Evolutionary conservation across 1,140 invertebrate species (phyloP).

Genomic region (Drosophila busckii): DNA sequence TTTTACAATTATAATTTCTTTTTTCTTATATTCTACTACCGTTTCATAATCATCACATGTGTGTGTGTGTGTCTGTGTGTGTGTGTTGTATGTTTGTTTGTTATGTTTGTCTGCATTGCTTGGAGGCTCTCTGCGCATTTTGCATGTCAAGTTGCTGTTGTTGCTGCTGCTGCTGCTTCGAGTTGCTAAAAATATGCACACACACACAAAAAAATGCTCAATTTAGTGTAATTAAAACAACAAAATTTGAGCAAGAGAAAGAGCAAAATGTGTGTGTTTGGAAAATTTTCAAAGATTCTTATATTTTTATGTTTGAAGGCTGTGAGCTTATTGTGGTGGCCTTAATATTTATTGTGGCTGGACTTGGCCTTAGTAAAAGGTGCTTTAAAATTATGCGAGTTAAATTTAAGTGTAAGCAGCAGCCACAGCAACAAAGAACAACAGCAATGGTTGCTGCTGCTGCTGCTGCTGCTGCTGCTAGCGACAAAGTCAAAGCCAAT

Average conservation of each 20-base stretch:
- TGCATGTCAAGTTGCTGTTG: slow-evolving; percentile 28
- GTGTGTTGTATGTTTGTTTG: slow-evolving; percentile 21
- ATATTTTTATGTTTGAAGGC: no score
- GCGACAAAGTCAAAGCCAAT: slow-evolving; percentile 60
- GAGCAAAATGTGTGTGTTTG: no score
- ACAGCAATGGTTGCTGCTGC: slow-evolving; percentile 4
- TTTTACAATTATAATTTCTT: slow-evolving; percentile 6
- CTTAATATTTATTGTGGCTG: no score
- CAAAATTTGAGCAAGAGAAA: no score
- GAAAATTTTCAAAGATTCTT: no score
- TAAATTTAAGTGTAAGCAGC: no score
- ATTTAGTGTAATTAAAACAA: no score
- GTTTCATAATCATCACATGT: slow-evolving; percentile 61
- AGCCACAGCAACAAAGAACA: neutral
- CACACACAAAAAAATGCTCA: neutral
- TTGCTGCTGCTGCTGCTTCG: slow-evolving; percentile 6
- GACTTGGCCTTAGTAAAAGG: no score
- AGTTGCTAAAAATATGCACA: slow-evolving; percentile 36
- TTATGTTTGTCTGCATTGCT: slow-evolving; percentile 43
- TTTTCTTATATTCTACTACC: slow-evolving; percentile 15
- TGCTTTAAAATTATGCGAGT: no score
- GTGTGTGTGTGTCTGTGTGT: slow-evolving; percentile 25
- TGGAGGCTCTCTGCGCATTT: slow-evolving; percentile 54
- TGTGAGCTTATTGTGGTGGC: no score
- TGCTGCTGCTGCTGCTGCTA: slow-evolving; percentile 4